Percentiles rank a stretch among this genome's conserved stretches.
These are phyloP conservation scores for Brassicogethes aeneus DNA, from an alignment of 2,888 invertebrate species.

Conservation along the genomic window DNA sequence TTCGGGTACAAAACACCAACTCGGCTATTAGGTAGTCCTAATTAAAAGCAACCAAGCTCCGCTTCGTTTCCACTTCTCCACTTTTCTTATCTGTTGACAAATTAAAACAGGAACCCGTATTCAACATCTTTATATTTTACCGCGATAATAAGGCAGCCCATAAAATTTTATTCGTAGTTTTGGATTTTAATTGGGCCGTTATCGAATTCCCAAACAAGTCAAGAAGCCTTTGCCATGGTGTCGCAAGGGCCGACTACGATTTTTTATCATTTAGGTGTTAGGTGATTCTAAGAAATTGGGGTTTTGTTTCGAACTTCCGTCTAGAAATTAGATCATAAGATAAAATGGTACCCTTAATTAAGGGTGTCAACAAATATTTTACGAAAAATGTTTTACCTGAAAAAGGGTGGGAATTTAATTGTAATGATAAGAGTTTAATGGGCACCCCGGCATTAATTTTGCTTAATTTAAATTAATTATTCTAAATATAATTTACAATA, in stretches of 20 bases:
- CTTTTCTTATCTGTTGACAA: background rate
- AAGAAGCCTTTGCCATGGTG: background rate
- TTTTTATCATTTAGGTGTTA: background rate
- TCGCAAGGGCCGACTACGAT: background rate
- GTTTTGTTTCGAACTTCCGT: background rate
- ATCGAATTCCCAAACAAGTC: background rate
- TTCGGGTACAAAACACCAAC: too few species aligned
- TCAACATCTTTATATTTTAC: background rate
- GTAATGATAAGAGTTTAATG: too few species aligned
- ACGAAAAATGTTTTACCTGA: too few species aligned
- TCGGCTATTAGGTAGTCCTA: too few species aligned
- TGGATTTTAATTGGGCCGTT: conserved; percentile 1
- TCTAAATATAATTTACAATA: too few species aligned
- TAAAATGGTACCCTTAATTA: background rate
- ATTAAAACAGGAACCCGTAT: conserved; percentile 1
- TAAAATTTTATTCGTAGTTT: background rate
- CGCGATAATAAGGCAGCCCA: background rate
- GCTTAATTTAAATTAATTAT: too few species aligned
- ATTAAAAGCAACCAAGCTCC: background rate
- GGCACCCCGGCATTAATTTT: too few species aligned
- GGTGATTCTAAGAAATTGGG: background rate
- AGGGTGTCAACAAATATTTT: background rate
- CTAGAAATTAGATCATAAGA: background rate
- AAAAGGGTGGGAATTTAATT: too few species aligned
- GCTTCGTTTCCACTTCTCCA: background rate